Base-by-base conservation (phyloP, 2,888 invertebrate genomes). In the Molorchus minor region DNA sequence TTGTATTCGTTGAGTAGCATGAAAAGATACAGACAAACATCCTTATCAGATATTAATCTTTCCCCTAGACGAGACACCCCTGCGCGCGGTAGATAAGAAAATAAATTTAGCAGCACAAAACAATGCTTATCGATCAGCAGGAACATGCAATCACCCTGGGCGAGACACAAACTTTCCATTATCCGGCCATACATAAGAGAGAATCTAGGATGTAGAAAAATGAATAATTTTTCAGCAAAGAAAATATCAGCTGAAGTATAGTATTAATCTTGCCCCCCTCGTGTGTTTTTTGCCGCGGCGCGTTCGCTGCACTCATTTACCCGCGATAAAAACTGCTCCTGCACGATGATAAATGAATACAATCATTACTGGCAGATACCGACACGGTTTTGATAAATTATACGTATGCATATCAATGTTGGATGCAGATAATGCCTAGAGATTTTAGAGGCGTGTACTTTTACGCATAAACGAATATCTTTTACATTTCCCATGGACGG, bases 351-450 rank as follows among this genome's bases (percentile, higher is more conserved):
- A 29, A 52, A 52, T 52, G 52, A 13, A 30, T 41, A 41, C 52
- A 52, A 52, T 52, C 52, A 52, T 52, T 52, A 41, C 52, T 30
- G n/a, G 52, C 52, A 52, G 52, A 52, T 52, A 52, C 40, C 52
- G 41, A 52, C 52, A 41, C 41, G 40, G 29, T 40, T 41, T 52
- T 52, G 52, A 52, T 52, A 41, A 41, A 52, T 41, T 40, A 52
- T 52, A 30, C 41, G 29, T 52, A 52, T 52, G 41, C 41, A 52
- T 52, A 41, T 52, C 17, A 17, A 52, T 41, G 38, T n/a, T 38
- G 17, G 3, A 38, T 16, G 16, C 38, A 25, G 49, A 49, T 40
- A 49, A 25, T 35, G 29, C 36, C 29, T 25, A 13, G 15, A 38
- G 38, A 38, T 38, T 25, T 38, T 7, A 16, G 13, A n/a, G 30